Evolutionary conservation across 2,888 invertebrate genomes (phyloP).

Genomic region (Hololepta plana): DNA sequence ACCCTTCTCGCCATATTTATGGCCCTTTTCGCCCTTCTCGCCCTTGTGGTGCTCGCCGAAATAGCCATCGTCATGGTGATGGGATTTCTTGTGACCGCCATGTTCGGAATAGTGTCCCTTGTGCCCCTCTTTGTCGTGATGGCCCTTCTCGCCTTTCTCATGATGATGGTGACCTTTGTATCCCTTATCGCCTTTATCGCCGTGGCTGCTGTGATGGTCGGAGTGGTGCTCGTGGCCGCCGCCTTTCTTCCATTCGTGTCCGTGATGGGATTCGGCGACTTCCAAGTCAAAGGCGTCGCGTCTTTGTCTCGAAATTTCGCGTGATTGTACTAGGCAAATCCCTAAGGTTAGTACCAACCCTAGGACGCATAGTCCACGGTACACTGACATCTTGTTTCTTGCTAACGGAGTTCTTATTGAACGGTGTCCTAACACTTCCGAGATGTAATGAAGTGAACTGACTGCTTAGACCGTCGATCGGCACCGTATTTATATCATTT

Average conservation of each 20-base stretch:
- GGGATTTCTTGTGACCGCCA: slow-evolving; percentile 39
- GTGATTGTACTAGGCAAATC: slow-evolving; percentile 28
- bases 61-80: slow-evolving; percentile 44
- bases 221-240: slow-evolving; percentile 36
- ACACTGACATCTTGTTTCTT: slow-evolving; percentile 1
- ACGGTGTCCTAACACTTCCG: slow-evolving; percentile 2
- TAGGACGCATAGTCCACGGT: slow-evolving; percentile 48
- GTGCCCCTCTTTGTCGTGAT: slow-evolving; percentile 48
- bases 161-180: slow-evolving; percentile 46
- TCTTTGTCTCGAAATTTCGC: slow-evolving; percentile 32
- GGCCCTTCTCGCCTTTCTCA: slow-evolving; percentile 43
- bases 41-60: slow-evolving; percentile 46
- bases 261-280: slow-evolving; percentile 22
- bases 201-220: slow-evolving; percentile 34
- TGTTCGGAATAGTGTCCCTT: slow-evolving; percentile 43
- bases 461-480: too few relatives aligned
- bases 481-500: too few relatives aligned
- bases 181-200: slow-evolving; percentile 45
- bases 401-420: too few relatives aligned
- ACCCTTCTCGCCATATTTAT: slow-evolving; percentile 11
- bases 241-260: slow-evolving; percentile 29
- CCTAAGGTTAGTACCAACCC: slow-evolving; percentile 32
- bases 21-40: slow-evolving; percentile 48
- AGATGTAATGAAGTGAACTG: slow-evolving; percentile 1
- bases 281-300: slow-evolving; percentile 21